Percentiles rank a stretch among this genome's conserved stretches.
Evolutionary conservation across 1,140 invertebrate genomes (phyloP).

Genomic region (Leptoteleia sp.): DNA sequence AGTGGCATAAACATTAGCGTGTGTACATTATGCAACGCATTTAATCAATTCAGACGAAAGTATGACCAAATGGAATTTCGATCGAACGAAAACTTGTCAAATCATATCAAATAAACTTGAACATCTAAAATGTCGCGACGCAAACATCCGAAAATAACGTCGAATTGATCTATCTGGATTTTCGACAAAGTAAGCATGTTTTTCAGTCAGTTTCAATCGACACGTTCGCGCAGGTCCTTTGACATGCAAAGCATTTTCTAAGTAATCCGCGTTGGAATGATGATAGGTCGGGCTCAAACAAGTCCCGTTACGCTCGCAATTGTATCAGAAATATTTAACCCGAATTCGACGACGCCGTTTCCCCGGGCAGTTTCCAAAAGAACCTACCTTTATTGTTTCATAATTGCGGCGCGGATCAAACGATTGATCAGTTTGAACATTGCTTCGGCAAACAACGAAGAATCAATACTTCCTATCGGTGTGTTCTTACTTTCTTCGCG

Average conservation of each 20-base stretch:
- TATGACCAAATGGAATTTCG: not conserved
- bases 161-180: conserved; percentile 33
- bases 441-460: no score
- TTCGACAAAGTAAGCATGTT: conserved; percentile 39
- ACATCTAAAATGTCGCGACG: conserved; percentile 11
- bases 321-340: conserved; percentile 43
- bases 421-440: not conserved
- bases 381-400: no score
- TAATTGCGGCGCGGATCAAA: no score
- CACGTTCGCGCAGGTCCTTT: conserved; percentile 19
- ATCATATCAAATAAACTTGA: conserved; percentile 1
- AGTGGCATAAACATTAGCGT: no score
- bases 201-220: conserved; percentile 2
- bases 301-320: conserved; percentile 6
- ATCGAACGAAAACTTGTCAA: not conserved
- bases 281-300: conserved; percentile 21
- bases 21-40: no score
- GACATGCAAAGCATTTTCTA: conserved; percentile 48
- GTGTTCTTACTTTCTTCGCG: no score
- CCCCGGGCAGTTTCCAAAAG: conserved; percentile 5
- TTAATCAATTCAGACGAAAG: no score
- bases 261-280: conserved; percentile 42
- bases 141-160: conserved; percentile 25
- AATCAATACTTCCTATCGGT: no score
- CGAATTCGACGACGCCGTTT: conserved; percentile 21